These are phyloP conservation scores for Gopherus evgoodei DNA, from an alignment of 2,113 vertebrate species.

Conservation along the genomic window DNA sequence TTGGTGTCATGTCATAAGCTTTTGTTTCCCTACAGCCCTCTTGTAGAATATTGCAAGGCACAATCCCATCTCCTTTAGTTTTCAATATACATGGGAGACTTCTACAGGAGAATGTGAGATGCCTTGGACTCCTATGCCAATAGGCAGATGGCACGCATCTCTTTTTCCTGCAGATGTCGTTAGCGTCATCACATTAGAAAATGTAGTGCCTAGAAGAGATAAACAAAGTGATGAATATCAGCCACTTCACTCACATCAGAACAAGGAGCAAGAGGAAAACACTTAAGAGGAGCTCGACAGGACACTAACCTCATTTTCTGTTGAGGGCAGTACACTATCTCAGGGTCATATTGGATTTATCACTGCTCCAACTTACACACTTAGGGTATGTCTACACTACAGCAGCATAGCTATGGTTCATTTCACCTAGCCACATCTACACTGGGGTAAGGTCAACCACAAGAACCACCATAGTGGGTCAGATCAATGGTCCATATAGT, in stretches of 20 bases:
- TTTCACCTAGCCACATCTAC: too few relatives aligned
- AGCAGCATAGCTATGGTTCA: too few relatives aligned
- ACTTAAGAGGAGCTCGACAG: background rate
- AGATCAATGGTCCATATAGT: too few relatives aligned
- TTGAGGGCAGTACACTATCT: too few relatives aligned
- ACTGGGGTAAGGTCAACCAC: too few relatives aligned
- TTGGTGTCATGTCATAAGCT: background rate
- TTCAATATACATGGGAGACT: background rate
- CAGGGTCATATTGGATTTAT: too few relatives aligned
- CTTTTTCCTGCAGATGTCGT: background rate
- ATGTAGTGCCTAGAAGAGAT: background rate
- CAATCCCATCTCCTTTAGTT: background rate
- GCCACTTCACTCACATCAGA: background rate
- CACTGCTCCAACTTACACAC: too few relatives aligned
- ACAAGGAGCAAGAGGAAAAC: background rate
- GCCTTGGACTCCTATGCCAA: background rate
- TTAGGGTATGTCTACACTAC: too few relatives aligned
- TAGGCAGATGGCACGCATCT: fast-evolving
- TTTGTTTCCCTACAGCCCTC: background rate
- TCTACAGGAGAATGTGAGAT: background rate
- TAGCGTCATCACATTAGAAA: background rate
- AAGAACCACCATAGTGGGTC: too few relatives aligned
- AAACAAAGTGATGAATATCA: background rate
- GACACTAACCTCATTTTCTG: too few relatives aligned
- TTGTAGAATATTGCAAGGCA: background rate